These are phyloP conservation scores for Copidosoma aretas DNA, from an alignment of 2,888 invertebrate species.

Conservation along the genomic window DNA sequence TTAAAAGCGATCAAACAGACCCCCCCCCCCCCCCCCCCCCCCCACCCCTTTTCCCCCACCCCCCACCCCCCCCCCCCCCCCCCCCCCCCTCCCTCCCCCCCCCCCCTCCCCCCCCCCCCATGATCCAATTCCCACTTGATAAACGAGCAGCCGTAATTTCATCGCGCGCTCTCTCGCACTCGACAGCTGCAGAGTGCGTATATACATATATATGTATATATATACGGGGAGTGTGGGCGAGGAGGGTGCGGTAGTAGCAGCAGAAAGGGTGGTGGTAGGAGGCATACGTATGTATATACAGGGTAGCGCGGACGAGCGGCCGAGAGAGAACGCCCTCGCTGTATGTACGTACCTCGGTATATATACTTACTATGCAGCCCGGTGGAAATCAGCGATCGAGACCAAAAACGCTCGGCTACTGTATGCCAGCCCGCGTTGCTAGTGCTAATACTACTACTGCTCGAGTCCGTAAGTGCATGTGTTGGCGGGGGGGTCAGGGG, in stretches of 20 bases:
- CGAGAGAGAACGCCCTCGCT: too few species aligned
- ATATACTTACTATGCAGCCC: constrained; percentile 4
- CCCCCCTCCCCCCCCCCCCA: constrained; percentile 14
- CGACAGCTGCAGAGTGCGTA: too few species aligned
- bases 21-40: neutral
- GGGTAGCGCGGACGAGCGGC: too few species aligned
- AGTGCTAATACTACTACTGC: neutral
- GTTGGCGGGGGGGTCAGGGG: too few species aligned
- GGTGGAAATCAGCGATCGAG: constrained; percentile 39
- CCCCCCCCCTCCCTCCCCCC: constrained; percentile 1
- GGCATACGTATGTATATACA: too few species aligned
- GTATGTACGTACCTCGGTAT: too few species aligned
- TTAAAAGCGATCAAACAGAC: constrained; percentile 26
- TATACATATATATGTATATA: too few species aligned
- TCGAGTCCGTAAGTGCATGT: too few species aligned
- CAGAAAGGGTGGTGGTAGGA: too few species aligned
- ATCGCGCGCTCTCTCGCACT: constrained; percentile 26
- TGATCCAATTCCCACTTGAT: constrained; percentile 46
- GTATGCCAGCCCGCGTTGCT: neutral
- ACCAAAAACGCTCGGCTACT: constrained; percentile 32
- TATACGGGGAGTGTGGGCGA: neutral
- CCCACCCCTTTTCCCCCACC: too few species aligned
- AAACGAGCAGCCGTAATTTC: constrained; percentile 44
- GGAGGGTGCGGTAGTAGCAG: neutral
- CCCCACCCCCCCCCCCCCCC: neutral